Percentiles rank a stretch among this genome's conserved stretches.
Evolutionary conservation across 2,797 vertebrate genomes (phyloP).

Genomic region (Pantherophis vulpinus): DNA sequence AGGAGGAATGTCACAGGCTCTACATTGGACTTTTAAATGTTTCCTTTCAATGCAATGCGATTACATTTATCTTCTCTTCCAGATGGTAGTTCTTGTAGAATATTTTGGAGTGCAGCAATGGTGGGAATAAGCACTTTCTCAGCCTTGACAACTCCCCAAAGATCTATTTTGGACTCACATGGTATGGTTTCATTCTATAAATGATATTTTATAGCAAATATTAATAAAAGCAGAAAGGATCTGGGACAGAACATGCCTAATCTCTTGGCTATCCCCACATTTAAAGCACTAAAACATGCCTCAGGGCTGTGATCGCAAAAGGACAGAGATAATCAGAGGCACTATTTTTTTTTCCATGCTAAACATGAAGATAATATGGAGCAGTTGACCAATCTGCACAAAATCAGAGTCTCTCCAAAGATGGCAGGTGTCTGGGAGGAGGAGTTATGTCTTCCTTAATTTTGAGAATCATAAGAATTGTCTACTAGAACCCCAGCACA

Average conservation of each 20-base stretch:
- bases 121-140: conserved; percentile 6
- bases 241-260: conserved; percentile 23
- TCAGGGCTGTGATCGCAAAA: not conserved
- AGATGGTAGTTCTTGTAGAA: not conserved
- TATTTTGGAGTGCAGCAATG: accelerated
- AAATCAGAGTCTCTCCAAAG: not conserved
- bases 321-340: not conserved
- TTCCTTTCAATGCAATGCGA: not conserved
- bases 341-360: conserved; percentile 3
- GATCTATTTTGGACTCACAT: conserved; percentile 30
- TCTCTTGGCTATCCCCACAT: conserved; percentile 27
- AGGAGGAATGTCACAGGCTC: not conserved
- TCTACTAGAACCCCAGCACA: not conserved
- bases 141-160: accelerated
- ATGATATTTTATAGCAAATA: conserved; percentile 41
- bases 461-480: not conserved
- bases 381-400: not conserved
- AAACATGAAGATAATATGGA: not conserved
- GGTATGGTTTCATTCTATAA: conserved; percentile 37
- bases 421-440: not conserved
- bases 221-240: conserved; percentile 54
- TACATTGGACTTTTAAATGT: not conserved
- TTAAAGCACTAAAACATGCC: conserved; percentile 39
- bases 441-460: not conserved
- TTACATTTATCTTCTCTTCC: not conserved